Evolutionary conservation across 2,797 vertebrate genomes (phyloP).

Genomic region (Typhlichthys eigenmanni): DNA sequence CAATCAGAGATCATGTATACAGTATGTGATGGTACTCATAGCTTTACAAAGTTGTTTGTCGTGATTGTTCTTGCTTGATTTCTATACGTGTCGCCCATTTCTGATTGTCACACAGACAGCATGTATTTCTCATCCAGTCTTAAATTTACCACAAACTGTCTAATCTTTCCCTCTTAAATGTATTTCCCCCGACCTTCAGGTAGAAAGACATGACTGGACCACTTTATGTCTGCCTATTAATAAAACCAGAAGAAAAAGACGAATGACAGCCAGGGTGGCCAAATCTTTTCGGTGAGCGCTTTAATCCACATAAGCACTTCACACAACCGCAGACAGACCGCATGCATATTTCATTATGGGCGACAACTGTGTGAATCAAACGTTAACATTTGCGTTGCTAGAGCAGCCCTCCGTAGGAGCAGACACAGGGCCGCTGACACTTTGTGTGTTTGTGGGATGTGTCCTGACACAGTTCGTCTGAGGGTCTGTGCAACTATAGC

Average conservation of each 20-base stretch:
- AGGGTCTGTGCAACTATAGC: constrained; percentile 1
- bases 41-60: no score
- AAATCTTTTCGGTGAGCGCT: background rate
- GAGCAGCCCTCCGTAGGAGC: constrained; percentile 15
- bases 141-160: no score
- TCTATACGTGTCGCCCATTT: no score
- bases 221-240: background rate
- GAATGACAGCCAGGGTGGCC: background rate
- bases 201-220: background rate
- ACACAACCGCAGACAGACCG: background rate
- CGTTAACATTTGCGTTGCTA: constrained; percentile 24
- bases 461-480: constrained; percentile 46
- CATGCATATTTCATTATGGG: constrained; percentile 41
- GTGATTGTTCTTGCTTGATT: no score
- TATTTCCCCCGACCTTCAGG: background rate
- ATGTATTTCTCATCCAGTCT: no score
- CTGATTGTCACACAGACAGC: no score
- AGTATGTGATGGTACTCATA: no score
- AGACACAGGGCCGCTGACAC: no score
- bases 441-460: constrained; percentile 4
- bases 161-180: background rate
- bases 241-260: background rate
- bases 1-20: no score
- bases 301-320: constrained; percentile 23
- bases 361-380: constrained; percentile 23